Conservation (phyloP, 1,140 invertebrate genomes). For the Chymomyza costata region DNA sequence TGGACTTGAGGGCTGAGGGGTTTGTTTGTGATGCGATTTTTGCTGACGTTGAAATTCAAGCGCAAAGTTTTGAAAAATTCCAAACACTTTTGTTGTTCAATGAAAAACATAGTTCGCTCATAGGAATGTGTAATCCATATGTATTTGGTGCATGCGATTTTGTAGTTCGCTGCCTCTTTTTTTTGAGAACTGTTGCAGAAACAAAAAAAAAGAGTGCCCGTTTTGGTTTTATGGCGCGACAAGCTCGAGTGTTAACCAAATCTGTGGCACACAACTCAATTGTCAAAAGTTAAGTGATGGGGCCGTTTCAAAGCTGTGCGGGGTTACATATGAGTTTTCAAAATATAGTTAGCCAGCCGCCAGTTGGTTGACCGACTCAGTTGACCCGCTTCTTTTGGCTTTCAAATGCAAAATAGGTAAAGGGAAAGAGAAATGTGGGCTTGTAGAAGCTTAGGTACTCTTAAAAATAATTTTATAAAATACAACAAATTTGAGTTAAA, state of each 20-base stretch:
- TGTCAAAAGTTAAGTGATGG: slow-evolving; percentile 46
- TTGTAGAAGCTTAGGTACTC: no score
- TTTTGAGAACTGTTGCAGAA: no score
- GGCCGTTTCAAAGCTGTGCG: slow-evolving; percentile 1
- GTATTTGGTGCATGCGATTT: no score
- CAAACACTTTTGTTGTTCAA: not conserved
- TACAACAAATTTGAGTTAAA: slow-evolving; percentile 58
- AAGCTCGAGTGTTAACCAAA: slow-evolving; percentile 42
- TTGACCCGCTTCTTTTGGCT: slow-evolving; percentile 62
- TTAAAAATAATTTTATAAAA: no score
- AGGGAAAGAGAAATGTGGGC: no score
- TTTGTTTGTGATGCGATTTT: slow-evolving; percentile 48
- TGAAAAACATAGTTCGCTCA: slow-evolving; percentile 5
- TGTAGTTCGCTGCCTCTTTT: no score
- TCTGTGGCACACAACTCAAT: slow-evolving; percentile 58
- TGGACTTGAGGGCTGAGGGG: not conserved
- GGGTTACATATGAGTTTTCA: no score
- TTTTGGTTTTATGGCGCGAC: slow-evolving; percentile 48
- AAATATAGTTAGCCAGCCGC: slow-evolving; percentile 34
- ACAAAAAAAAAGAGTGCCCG: no score
- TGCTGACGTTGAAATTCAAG: slow-evolving; percentile 59
- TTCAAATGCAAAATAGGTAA: no score
- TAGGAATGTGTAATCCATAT: no score
- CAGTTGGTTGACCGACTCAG: slow-evolving; percentile 29
- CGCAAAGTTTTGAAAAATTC: slow-evolving; percentile 15